Evolutionary conservation across 2,888 invertebrate species (phyloP).

Genomic region (Ophioninae sp.): DNA sequence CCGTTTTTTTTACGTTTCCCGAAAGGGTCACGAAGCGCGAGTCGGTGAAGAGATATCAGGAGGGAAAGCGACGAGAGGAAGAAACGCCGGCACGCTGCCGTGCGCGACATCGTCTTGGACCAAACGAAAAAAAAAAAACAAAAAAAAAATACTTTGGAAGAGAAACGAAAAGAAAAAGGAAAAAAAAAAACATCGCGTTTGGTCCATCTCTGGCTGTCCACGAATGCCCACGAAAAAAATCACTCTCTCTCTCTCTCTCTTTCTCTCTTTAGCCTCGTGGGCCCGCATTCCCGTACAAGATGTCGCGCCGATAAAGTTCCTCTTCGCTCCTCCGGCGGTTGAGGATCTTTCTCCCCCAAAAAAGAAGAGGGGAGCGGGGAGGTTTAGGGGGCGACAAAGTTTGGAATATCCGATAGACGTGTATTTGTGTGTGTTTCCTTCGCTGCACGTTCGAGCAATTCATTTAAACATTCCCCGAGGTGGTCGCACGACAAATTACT

Average conservation of each 20-base stretch:
- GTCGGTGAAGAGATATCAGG: conserved; percentile 40
- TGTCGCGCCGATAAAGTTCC: conserved; percentile 80
- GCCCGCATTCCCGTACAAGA: conserved; percentile 81
- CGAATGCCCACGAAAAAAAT: conserved; percentile 60
- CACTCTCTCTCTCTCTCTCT: too few species aligned
- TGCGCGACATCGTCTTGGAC: conserved; percentile 44
- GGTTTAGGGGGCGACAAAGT: conserved; percentile 31
- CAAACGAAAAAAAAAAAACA: conserved; percentile 15
- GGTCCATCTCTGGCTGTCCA: conserved; percentile 44
- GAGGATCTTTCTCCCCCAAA: conserved; percentile 52
- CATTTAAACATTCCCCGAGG: conserved; percentile 81
- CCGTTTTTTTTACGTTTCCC: conserved; percentile 52
- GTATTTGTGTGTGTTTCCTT: conserved; percentile 55
- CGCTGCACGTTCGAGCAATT: conserved; percentile 75
- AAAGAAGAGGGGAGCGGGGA: neutral
- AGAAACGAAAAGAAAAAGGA: conserved; percentile 5
- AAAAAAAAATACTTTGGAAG: conserved; percentile 9
- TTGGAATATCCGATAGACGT: conserved; percentile 46
- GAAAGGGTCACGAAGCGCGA: conserved; percentile 46
- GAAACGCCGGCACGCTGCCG: conserved; percentile 41
- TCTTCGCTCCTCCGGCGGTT: conserved; percentile 59
- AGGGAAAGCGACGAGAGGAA: conserved; percentile 6
- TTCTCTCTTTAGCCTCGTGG: conserved; percentile 73
- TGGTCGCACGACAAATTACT: conserved; percentile 81
- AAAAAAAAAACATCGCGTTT: conserved; percentile 19